Conservation (phyloP, 2,888 invertebrate species). For the Lycia hirtaria region DNA sequence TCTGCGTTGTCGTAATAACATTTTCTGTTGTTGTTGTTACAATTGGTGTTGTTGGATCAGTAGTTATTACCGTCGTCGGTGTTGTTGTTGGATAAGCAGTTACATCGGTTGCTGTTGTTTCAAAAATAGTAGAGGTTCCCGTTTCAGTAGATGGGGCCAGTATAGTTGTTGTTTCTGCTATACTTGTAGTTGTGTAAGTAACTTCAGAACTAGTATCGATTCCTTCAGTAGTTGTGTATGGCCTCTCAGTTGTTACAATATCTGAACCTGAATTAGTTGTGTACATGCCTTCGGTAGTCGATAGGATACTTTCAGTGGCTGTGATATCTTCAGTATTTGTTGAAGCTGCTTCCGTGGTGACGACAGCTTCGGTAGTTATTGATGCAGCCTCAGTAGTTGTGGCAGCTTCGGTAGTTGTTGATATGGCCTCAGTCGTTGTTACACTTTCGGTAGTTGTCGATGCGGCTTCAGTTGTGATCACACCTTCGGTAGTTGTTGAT, state of each 20-base stretch:
- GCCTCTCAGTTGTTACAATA: not conserved
- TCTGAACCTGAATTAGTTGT: not conserved
- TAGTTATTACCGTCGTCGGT: not conserved
- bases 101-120: not conserved
- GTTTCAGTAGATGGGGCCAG: not conserved
- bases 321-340: not conserved
- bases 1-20: too few species aligned
- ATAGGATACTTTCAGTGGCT: not conserved
- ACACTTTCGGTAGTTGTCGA: not conserved
- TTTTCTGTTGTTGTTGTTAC: too few species aligned
- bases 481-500: too few species aligned
- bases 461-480: not conserved
- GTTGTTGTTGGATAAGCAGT: not conserved
- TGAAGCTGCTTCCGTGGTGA: not conserved
- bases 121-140: too few species aligned
- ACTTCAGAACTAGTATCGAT: not conserved
- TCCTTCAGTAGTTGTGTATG: not conserved
- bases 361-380: not conserved
- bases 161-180: not conserved
- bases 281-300: not conserved
- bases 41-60: not conserved
- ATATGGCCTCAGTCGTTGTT: not conserved
- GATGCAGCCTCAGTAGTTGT: not conserved
- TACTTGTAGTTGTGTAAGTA: not conserved
- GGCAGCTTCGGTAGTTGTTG: not conserved